Evolutionary conservation across 1,140 invertebrate species (phyloP), one percentile per base, ranked within the genome.

Genomic region (Anagrus nilaparvatae): DNA sequence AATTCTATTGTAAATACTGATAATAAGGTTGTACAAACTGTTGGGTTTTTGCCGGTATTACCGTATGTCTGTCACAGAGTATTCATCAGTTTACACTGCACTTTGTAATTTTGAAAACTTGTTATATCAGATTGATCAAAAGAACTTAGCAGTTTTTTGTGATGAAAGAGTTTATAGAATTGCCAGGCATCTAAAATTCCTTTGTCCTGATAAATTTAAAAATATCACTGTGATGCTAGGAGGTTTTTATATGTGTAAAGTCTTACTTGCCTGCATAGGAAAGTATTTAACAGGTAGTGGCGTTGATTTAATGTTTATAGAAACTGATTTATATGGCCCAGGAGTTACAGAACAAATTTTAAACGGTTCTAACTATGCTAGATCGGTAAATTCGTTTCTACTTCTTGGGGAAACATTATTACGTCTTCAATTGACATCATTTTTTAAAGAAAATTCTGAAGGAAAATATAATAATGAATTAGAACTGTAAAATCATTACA

Each of bases 281-380:
- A 46, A 46, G 31, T 49, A 46, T 36, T 21, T 49, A 12, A 23
- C 27, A 30, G 30, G 31, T 16, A 46, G 48, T 40, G 48, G 44
- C 5, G 31, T 43, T 18, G 48, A 49, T 29, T 28, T 43, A 40
- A 9, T 49, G 5, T 43, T 49, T 17, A 14, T 46, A 8, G 44
- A 46, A 17, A 38, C 5, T 30, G n/a, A n/a, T n/a, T n/a, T n/a
- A n/a, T n/a, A n/a, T n/a, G n/a, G n/a, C n/a, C n/a, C n/a, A n/a
- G n/a, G 31, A 6, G 31, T 34, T 12, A 32, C 29, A 5, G 41
- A 50, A n/a, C 41, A 50, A 38, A 30, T 46, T 12, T 32, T 50
- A 6, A 42, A 40, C 19, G 45, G 44, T 1, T 37, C 35, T 12
- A 35, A 46, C 33, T 46, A 46, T 25, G 33, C 29, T 16, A 3